Conservation (phyloP, 2,888 invertebrate genomes). For the Limnephilus rhombicus region DNA sequence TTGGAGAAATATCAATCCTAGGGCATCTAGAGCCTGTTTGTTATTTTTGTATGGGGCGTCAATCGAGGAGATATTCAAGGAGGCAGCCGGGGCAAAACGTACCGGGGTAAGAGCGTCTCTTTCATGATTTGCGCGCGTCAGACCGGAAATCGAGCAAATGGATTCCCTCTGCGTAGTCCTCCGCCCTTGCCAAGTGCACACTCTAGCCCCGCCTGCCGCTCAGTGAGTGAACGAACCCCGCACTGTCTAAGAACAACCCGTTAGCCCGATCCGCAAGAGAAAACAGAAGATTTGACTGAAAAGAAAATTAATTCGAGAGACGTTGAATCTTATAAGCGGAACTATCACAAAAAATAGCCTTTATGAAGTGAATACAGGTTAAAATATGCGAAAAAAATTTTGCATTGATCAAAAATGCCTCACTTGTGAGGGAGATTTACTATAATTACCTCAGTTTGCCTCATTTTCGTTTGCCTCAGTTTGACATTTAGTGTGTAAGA, state of each 20-base stretch:
- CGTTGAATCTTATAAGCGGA: not conserved
- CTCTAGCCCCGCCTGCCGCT: not conserved
- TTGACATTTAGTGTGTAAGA: too few species aligned
- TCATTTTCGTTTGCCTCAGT: too few species aligned
- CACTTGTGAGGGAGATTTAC: not conserved
- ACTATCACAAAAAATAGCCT: not conserved
- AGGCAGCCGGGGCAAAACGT: conserved; percentile 29
- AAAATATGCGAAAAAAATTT: not conserved
- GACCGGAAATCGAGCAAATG: conserved; percentile 66
- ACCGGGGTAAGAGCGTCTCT: conserved; percentile 41
- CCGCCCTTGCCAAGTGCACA: conserved; percentile 30
- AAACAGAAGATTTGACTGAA: not conserved
- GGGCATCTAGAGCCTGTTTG: conserved; percentile 17
- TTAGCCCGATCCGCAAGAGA: conserved; percentile 11
- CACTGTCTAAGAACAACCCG: not conserved
- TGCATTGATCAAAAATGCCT: not conserved
- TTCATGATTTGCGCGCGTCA: conserved; percentile 62
- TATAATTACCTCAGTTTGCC: too few species aligned
- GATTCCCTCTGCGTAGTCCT: conserved; percentile 56
- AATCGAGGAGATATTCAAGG: conserved; percentile 29
- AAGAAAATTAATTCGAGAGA: not conserved
- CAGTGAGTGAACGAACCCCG: not conserved
- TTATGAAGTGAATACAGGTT: not conserved
- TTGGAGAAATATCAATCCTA: conserved; percentile 35
- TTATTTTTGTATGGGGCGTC: conserved; percentile 30